Percentiles rank a stretch among this genome's conserved stretches.
phyloP scores from a whole-genome alignment of 2,888 invertebrate species.

The Conus canariensis region DNA sequence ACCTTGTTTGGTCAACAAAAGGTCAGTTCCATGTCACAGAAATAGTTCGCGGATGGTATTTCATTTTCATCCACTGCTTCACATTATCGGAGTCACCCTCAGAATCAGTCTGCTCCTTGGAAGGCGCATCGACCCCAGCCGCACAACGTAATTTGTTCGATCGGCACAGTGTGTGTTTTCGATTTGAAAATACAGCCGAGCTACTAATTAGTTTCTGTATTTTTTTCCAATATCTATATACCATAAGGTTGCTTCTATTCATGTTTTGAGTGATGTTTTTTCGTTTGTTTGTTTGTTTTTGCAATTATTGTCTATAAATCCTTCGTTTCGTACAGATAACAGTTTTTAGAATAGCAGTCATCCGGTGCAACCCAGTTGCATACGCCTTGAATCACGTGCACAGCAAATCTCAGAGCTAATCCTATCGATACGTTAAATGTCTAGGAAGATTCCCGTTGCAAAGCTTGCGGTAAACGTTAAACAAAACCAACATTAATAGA shows the following conservation, averaged over 20 bases:
- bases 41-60: background rate
- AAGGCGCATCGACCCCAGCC: background rate
- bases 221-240: background rate
- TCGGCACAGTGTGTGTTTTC: background rate
- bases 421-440: too few relatives aligned
- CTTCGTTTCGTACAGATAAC: background rate
- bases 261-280: too few relatives aligned
- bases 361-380: too few relatives aligned
- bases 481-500: too few relatives aligned
- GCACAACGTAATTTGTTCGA: background rate
- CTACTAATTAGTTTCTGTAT: background rate
- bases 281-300: background rate
- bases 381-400: too few relatives aligned
- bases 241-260: too few relatives aligned
- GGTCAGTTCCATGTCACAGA: conserved; percentile 4
- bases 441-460: too few relatives aligned
- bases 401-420: too few relatives aligned
- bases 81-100: background rate
- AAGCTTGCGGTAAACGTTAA: too few relatives aligned
- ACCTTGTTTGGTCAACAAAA: background rate
- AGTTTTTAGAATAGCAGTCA: too few relatives aligned
- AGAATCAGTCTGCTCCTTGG: background rate
- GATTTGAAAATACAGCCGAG: background rate
- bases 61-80: background rate
- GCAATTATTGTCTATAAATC: background rate